Conservation (phyloP, 2,113 vertebrate species). For the Aphelocoma coerulescens region DNA sequence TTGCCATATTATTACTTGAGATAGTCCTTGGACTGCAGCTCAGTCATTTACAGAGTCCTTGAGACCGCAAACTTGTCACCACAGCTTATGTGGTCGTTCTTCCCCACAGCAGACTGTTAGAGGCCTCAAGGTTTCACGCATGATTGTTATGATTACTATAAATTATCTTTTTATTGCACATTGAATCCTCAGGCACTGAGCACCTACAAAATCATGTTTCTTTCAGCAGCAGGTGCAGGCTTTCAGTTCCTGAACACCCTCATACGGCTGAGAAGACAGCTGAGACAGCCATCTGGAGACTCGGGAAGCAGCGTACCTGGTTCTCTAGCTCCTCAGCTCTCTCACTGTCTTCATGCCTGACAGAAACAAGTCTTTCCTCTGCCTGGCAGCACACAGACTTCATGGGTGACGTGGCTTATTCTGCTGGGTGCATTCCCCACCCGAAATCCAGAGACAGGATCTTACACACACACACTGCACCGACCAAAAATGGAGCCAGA, state of each 20-base stretch:
- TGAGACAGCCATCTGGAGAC: not conserved
- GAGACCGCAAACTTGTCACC: not conserved
- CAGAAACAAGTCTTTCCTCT: slow-evolving; percentile 21
- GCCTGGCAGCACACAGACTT: not conserved
- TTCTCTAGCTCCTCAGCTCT: not conserved
- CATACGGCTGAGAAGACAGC: not conserved
- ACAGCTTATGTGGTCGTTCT: not conserved
- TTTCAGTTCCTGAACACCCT: not conserved
- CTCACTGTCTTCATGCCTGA: not conserved
- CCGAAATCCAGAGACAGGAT: not conserved
- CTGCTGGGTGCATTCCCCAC: not conserved
- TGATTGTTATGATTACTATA: slow-evolving; percentile 52
- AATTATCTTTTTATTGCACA: slow-evolving; percentile 36
- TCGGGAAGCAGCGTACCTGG: rapidly evolving
- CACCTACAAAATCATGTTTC: slow-evolving; percentile 28
- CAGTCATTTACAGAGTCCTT: slow-evolving; percentile 18
- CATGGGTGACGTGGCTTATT: rapidly evolving
- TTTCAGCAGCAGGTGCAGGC: slow-evolving; percentile 12
- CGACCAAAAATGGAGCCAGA: not conserved
- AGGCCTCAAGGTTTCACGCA: not conserved
- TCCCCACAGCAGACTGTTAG: not conserved
- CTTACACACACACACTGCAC: not conserved
- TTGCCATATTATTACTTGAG: not conserved
- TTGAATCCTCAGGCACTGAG: not conserved
- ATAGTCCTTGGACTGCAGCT: not conserved